These are phyloP conservation scores for Caradrina kadenii DNA, from an alignment of 2,888 invertebrate genomes.

Conservation along the genomic window DNA sequence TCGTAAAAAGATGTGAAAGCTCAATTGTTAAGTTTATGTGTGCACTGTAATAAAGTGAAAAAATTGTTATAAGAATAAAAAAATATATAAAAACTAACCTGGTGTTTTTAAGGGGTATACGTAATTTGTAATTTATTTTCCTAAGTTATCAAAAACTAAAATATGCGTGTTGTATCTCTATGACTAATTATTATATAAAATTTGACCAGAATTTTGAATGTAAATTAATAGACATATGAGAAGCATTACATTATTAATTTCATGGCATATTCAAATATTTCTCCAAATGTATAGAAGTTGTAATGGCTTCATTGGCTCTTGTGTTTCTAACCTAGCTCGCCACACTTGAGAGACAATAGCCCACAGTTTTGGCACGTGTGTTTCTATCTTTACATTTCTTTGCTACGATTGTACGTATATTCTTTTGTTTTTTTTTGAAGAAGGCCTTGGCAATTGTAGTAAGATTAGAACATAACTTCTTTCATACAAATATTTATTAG, in stretches of 20 bases:
- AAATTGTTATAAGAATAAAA: background rate
- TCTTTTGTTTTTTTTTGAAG: slow-evolving; percentile 82
- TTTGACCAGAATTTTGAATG: background rate
- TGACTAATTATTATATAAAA: background rate
- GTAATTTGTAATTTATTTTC: too few relatives aligned
- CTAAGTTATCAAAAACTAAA: too few relatives aligned
- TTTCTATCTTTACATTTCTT: slow-evolving; percentile 50
- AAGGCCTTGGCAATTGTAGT: slow-evolving; percentile 75
- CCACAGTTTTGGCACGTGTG: slow-evolving; percentile 46
- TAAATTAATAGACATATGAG: background rate
- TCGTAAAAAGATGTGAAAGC: background rate
- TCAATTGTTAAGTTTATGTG: too few relatives aligned
- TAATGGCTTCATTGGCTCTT: slow-evolving; percentile 57
- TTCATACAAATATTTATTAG: slow-evolving; percentile 76
- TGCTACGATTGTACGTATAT: slow-evolving; percentile 80
- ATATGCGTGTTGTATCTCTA: too few relatives aligned
- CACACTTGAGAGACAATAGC: slow-evolving; percentile 63
- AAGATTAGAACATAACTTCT: slow-evolving; percentile 77
- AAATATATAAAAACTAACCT: background rate
- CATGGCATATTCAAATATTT: slow-evolving; percentile 50
- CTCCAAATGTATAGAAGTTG: slow-evolving; percentile 39
- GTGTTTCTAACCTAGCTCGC: slow-evolving; percentile 45
- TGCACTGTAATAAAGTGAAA: background rate
- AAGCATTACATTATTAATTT: slow-evolving; percentile 34
- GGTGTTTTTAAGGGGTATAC: too few relatives aligned